A percentile compares a stretch with the other conserved stretches of the same genome.
Conservation (phyloP, 1,140 invertebrate genomes). For the Drosophila burlai region DNA sequence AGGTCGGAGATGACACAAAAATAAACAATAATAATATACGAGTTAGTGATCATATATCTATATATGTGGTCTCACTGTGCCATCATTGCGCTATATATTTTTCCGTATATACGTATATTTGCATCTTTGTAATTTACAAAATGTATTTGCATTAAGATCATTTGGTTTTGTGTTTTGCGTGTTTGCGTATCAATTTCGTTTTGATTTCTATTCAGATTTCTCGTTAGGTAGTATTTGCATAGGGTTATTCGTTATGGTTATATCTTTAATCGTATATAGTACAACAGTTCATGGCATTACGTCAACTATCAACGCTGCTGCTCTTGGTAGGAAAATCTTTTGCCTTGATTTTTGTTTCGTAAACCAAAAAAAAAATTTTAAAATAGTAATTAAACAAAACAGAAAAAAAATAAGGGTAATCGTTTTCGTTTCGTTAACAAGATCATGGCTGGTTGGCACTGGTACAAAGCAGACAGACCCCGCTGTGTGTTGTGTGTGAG, state of each 20-base stretch:
- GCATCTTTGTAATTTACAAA: constrained; percentile 65
- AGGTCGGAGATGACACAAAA: constrained; percentile 41
- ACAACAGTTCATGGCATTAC: constrained; percentile 73
- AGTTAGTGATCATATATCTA: constrained; percentile 25
- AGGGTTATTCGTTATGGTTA: constrained; percentile 37
- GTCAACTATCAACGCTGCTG: constrained; percentile 58
- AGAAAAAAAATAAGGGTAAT: constrained; percentile 32
- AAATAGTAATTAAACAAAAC: constrained; percentile 38
- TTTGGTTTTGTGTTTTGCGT: constrained; percentile 66
- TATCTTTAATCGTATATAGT: constrained; percentile 63
- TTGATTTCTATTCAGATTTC: constrained; percentile 57
- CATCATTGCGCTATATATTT: constrained; percentile 31
- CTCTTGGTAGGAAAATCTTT: constrained; percentile 56
- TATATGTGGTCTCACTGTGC: constrained; percentile 17
- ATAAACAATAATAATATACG: constrained; percentile 34
- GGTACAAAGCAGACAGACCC: constrained; percentile 61
- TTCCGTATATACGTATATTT: constrained; percentile 39
- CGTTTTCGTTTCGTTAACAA: constrained; percentile 45
- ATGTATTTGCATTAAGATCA: constrained; percentile 70
- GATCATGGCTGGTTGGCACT: constrained; percentile 69
- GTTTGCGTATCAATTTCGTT: constrained; percentile 67
- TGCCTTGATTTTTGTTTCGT: constrained; percentile 41
- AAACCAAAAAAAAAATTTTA: constrained; percentile 1
- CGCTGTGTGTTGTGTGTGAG: constrained; percentile 31
- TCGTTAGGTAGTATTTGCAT: constrained; percentile 45